phyloP scores from a whole-genome alignment of 2,888 invertebrate genomes.

The Agriopis leucophaearia region DNA sequence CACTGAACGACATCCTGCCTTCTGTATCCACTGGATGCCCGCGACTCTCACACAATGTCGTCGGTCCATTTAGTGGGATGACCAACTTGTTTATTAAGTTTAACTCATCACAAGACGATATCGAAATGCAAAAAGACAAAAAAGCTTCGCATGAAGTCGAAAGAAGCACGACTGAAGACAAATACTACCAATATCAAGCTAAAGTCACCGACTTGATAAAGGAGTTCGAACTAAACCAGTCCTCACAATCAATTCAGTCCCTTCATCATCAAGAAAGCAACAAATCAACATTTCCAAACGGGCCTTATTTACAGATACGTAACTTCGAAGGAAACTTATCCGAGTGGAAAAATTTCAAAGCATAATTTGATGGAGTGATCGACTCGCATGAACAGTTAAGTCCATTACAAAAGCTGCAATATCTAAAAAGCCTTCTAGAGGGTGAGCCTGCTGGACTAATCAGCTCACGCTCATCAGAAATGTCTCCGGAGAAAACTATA shows the following conservation, averaged over 20 bases:
- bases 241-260: neutral
- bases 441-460: slow-evolving; percentile 2
- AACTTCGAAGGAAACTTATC: neutral
- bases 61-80: no score
- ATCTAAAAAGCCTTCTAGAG: neutral
- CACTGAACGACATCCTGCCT: no score
- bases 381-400: neutral
- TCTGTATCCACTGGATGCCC: no score
- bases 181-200: neutral
- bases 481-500: neutral
- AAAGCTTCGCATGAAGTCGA: neutral
- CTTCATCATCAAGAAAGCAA: neutral
- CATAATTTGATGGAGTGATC: slow-evolving; percentile 1
- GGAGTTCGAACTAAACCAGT: neutral
- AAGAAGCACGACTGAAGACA: neutral
- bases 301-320: neutral
- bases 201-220: neutral
- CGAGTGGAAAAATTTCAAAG: slow-evolving; percentile 2
- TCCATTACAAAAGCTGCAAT: neutral
- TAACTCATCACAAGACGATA: neutral
- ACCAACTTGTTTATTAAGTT: neutral
- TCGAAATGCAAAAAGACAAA: neutral
- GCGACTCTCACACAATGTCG: no score
- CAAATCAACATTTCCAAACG: neutral
- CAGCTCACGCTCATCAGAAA: no score